Evolutionary conservation across 2,113 vertebrate species (phyloP).

Genomic region (Corydoras sp.): DNA sequence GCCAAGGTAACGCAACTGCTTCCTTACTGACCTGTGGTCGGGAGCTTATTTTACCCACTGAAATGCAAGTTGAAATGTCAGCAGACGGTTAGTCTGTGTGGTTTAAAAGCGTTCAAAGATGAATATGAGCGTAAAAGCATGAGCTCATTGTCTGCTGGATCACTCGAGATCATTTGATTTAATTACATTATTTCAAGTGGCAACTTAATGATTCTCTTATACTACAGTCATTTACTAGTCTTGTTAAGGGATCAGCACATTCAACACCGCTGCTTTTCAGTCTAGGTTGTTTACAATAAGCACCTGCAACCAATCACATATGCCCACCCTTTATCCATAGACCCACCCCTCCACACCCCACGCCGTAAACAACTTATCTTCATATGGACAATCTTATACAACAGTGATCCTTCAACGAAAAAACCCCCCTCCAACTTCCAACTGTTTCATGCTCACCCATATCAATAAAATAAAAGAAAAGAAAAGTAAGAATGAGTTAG

Average conservation of each 20-base stretch:
- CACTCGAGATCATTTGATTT: too few relatives aligned
- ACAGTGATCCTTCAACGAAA: neutral
- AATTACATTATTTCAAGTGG: neutral
- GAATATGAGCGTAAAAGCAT: neutral
- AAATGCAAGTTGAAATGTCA: slow-evolving; percentile 28
- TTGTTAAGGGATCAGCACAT: too few relatives aligned
- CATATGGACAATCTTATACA: too few relatives aligned
- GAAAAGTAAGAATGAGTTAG: too few relatives aligned
- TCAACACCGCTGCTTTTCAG: too few relatives aligned
- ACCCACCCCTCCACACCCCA: slow-evolving; percentile 4
- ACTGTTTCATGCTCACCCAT: too few relatives aligned
- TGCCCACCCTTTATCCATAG: too few relatives aligned
- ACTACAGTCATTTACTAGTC: too few relatives aligned
- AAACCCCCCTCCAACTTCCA: neutral
- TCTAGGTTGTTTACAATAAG: too few relatives aligned
- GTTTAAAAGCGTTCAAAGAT: slow-evolving; percentile 3
- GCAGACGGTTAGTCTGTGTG: slow-evolving; percentile 14
- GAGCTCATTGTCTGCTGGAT: neutral
- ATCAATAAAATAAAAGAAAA: too few relatives aligned
- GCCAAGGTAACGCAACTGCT: slow-evolving; percentile 20
- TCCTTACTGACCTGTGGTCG: slow-evolving; percentile 14
- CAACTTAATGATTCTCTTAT: neutral
- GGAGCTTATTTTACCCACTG: slow-evolving; percentile 9
- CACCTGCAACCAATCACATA: too few relatives aligned
- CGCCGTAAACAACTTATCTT: too few relatives aligned